Base-by-base conservation (phyloP, 2,888 invertebrate species). In the Drosophila anomelani region DNA sequence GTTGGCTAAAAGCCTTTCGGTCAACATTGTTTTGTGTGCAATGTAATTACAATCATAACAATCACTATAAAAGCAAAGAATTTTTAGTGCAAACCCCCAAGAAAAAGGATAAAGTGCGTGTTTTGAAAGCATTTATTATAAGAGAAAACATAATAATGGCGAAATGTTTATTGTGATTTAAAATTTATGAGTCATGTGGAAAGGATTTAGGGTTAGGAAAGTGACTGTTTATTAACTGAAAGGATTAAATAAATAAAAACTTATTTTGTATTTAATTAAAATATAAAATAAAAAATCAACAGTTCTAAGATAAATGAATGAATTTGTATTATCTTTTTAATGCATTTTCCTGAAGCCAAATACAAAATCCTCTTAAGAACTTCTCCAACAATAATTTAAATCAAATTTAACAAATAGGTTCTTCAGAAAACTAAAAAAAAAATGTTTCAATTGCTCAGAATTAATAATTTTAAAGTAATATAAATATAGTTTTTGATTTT, bases 11-110 rank as follows among this genome's bases (percentile, higher is more conserved):
- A 44, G 20, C 36, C 38, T 13, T 47, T 46, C 38, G 51, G 43
- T n/a, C 34, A 71, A 34, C 39, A 36, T 34, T 32, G 44, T 55
- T 55, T 32, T 72, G 72, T 68, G 72, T 59, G 47, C 39, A 72
- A 36, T 36, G 72, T 72, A 72, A 41, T 41, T 8, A 15, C 20
- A 68, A 43, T 51, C 23, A 51, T 20, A 49, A 29, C 36, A 36
- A 29, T 39, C n/a, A 17, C 49, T 34, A 34, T 17, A 17, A 60
- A n/a, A 6, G 15, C 9, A 2, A 41, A 54, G 26, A 34, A 54
- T 38, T 26, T 1, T 17, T 3, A 66, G 41, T 43, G 34, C 67
- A 41, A 36, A 29, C 41, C 6, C 17, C 34, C 20, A 9, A 20
- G 20, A 29, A 29, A 51, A 51, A 51, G 41, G 26, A 51, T 51